Base-by-base conservation (phyloP, 2,888 invertebrate genomes). In the Sarcophaga caerulescens region DNA sequence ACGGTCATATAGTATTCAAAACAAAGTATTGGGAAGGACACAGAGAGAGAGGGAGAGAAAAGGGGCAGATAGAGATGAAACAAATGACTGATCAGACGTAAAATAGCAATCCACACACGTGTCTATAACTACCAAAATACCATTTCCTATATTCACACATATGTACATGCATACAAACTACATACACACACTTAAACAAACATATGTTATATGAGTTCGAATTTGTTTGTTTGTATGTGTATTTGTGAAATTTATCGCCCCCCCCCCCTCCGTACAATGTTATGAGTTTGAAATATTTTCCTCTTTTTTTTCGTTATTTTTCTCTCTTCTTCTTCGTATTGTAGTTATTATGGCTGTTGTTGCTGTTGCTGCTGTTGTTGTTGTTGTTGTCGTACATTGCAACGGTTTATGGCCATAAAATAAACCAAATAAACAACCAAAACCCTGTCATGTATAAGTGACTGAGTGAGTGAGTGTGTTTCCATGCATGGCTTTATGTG, bases 391-490 rank as follows among this genome's bases (percentile, higher is more conserved):
- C 80, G 80, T 90, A 79, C 44, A 82, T 68, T 85, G 76, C 84
- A 80, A 84, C 89, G 89, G 90, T 91, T 81, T 91, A 90, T 92
- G 92, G 91, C 85, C 91, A 90, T 90, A 91, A 92, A 92, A 91
- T 91, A 91, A 90, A 91, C 91, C 91, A 91, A 92, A 91, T 90
- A 92, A 91, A 90, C 91, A 90, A 91, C 89, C 89, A 90, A 76
- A 91, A 91, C 89, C 90, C 91, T 91, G 91, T 91, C 91, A 91
- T 89, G 4, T 89, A 89, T 52, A 4, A 52, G 5, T 52, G 52
- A 52, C 89, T 87, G 69, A 52, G 14, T 14, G 12, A 52, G 12
- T 52, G 17, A 3, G 52, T 47, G 14, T 52, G 52, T 52, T 12
- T 52, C 12, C 4, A 12, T 52, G 52, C 17, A 17, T 52, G 17